Evolutionary conservation across 2,888 invertebrate genomes (phyloP).

Genomic region (Xestia xanthographa): DNA sequence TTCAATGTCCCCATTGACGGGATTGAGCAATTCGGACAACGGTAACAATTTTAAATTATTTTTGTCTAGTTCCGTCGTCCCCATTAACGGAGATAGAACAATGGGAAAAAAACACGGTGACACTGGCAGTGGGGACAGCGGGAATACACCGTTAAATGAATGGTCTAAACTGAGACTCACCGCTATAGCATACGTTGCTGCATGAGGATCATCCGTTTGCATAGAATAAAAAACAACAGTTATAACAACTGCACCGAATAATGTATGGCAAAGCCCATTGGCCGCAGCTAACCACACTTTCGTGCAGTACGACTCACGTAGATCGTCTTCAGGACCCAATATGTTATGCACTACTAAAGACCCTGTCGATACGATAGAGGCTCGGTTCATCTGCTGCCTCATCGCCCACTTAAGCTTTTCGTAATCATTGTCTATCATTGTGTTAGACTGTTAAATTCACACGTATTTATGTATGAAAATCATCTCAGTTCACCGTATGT

Average conservation of each 20-base stretch:
- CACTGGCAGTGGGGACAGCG: not conserved
- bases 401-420: not conserved
- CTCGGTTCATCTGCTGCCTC: not conserved
- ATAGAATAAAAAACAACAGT: slow-evolving; percentile 11
- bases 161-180: slow-evolving; percentile 31
- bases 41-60: not conserved
- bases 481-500: not conserved
- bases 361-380: not conserved
- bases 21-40: not conserved
- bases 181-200: slow-evolving; percentile 14
- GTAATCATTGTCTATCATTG: not conserved
- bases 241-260: slow-evolving; percentile 36
- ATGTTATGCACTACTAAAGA: not conserved
- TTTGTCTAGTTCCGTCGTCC: not conserved
- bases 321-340: not conserved
- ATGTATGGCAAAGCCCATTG: slow-evolving; percentile 15
- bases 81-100: not conserved
- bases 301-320: not conserved
- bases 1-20: not conserved
- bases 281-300: not conserved
- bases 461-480: not conserved
- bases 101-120: not conserved
- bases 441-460: not conserved
- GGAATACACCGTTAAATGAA: not conserved
- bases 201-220: slow-evolving; percentile 5